Evolutionary conservation across 2,888 invertebrate species (phyloP), one percentile per base, ranked within the genome.

Genomic region (Pandemis corylana): DNA sequence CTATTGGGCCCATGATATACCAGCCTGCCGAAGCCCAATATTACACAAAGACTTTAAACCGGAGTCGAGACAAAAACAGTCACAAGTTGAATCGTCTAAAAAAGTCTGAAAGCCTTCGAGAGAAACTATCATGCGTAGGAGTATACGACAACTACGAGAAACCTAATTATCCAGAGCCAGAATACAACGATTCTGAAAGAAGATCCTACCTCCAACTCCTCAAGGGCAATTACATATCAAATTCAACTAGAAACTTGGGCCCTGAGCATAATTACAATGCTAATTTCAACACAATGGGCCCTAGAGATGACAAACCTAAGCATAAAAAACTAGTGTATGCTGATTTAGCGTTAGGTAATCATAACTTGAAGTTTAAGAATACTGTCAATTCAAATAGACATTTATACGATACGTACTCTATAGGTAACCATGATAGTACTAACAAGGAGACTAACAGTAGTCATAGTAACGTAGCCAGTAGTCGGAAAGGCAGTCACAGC

Each of bases 331-430:
- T 95, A 89, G 94, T 95, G 68, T 95, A 95, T 81, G 95, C 95
- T 78, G 95, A 95, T 83, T 86, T 95, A 91, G 95, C 95, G 53
- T 89, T 95, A 91, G 94, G 94, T 84, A 95, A 95, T 85, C 95
- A 95, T 90, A 95, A 95, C 88, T 87, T 95, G 89, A 95, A 95
- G 83, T 95, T 95, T 91, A 95, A 95, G 85, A 95, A 95, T 87
- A 95, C 95, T 81, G 95, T 95, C 89, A 95, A 95, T 91, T 95
- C 95, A 78, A 95, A 95, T 90, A 92, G 94, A 87, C 95, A 94
- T 83, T 90, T 95, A 84, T 95, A 94, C 85, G 94, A 93, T 83
- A 94, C 94, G 75, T 94, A 94, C 86, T 86, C 94, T 85, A 90
- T 93, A 90, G 90, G 91, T 76, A 85, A 83, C 78, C 87, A 88